Conservation (phyloP, 2,888 invertebrate species). For the Creontiades dilutus region DNA sequence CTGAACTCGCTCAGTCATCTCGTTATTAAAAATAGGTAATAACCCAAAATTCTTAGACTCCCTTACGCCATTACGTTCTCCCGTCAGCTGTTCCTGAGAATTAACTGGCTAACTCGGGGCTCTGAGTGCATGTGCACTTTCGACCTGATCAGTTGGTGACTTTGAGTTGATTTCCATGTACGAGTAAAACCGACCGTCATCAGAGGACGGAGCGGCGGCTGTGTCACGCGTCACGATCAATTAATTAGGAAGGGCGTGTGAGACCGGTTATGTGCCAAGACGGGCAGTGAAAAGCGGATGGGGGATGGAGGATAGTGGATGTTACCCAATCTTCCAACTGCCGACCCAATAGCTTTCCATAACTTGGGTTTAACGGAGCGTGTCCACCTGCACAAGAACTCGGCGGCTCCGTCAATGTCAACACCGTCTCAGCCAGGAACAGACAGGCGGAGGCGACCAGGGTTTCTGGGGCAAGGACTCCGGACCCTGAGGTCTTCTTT, state of each 20-base stretch:
- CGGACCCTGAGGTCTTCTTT: not conserved
- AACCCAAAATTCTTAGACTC: too few species aligned
- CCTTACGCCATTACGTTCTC: too few species aligned
- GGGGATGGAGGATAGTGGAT: too few species aligned
- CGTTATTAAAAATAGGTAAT: too few species aligned
- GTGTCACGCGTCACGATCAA: slow-evolving; percentile 31
- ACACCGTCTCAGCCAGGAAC: slow-evolving; percentile 30
- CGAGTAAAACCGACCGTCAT: not conserved
- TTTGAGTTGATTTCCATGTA: not conserved
- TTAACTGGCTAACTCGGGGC: too few species aligned
- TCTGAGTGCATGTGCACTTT: too few species aligned
- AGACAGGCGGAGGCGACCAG: slow-evolving; percentile 31
- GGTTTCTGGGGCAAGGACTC: slow-evolving; percentile 35
- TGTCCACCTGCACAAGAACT: slow-evolving; percentile 41
- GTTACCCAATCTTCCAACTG: slow-evolving; percentile 32
- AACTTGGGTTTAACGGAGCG: slow-evolving; percentile 59
- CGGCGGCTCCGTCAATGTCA: slow-evolving; percentile 56
- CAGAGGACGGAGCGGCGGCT: not conserved
- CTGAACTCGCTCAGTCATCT: too few species aligned
- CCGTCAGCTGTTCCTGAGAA: too few species aligned
- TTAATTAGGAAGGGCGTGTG: slow-evolving; percentile 31
- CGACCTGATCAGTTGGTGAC: not conserved
- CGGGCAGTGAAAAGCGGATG: not conserved
- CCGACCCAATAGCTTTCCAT: slow-evolving; percentile 33
- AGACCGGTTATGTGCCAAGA: slow-evolving; percentile 43